phyloP scores from a whole-genome alignment of 2,888 invertebrate genomes.

The Erpobdella octoculata region DNA sequence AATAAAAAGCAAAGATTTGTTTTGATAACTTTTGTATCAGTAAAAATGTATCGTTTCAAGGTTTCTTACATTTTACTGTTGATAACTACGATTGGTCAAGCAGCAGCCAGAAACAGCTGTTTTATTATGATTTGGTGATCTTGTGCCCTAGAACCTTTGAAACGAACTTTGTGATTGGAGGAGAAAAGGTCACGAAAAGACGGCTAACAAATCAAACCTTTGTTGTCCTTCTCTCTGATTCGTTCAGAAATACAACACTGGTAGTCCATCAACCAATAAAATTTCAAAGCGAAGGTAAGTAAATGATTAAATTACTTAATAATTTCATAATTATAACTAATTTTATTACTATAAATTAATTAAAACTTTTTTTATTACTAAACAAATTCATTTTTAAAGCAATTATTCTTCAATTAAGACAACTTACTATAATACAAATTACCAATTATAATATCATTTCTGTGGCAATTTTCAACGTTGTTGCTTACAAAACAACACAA shows the following conservation, averaged over 20 bases:
- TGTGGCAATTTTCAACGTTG: too few relatives aligned
- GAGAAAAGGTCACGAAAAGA: not conserved
- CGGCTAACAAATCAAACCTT: not conserved
- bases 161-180: not conserved
- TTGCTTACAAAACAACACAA: too few relatives aligned
- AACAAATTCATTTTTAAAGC: too few relatives aligned
- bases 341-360: too few relatives aligned
- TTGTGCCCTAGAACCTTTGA: not conserved
- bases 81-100: slow-evolving; percentile 1
- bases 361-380: too few relatives aligned
- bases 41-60: not conserved
- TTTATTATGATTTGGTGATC: not conserved
- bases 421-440: too few relatives aligned
- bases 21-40: too few relatives aligned
- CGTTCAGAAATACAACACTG: not conserved
- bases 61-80: not conserved
- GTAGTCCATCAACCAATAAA: not conserved
- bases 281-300: too few relatives aligned
- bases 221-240: not conserved
- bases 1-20: not conserved
- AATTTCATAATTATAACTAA: too few relatives aligned
- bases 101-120: not conserved
- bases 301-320: too few relatives aligned
- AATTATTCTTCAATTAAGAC: too few relatives aligned
- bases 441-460: too few relatives aligned